phyloP scores from a whole-genome alignment of 2,888 invertebrate species.

The Oegoconia quadripuncta region DNA sequence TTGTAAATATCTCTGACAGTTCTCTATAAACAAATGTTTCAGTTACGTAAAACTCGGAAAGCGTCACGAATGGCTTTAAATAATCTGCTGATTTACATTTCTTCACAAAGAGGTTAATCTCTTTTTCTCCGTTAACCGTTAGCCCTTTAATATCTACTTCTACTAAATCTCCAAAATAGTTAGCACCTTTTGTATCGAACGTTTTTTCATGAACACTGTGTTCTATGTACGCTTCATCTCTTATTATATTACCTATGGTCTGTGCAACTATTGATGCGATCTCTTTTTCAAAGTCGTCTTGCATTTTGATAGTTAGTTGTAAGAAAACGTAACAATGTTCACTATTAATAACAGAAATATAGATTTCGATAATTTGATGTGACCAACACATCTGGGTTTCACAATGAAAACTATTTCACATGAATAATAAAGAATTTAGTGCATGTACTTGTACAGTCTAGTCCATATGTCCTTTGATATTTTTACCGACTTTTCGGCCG shows the following conservation, averaged over 20 bases:
- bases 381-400: too few species aligned
- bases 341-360: too few species aligned
- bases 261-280: constrained; percentile 26
- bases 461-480: too few species aligned
- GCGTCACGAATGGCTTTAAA: constrained; percentile 21
- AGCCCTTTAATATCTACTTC: constrained; percentile 41
- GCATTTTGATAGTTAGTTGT: too few species aligned
- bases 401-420: too few species aligned
- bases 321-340: too few species aligned
- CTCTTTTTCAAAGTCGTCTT: too few species aligned
- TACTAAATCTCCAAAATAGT: constrained; percentile 38
- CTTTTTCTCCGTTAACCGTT: constrained; percentile 34
- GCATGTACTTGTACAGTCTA: too few species aligned
- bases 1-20: constrained; percentile 32
- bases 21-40: constrained; percentile 44
- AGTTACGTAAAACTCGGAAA: constrained; percentile 29
- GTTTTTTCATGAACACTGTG: constrained; percentile 25
- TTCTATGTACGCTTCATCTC: constrained; percentile 27
- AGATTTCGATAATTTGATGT: too few species aligned
- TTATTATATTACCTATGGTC: constrained; percentile 26
- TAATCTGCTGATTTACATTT: constrained; percentile 24
- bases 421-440: too few species aligned
- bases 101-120: constrained; percentile 46
- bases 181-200: constrained; percentile 40
- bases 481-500: too few species aligned